Evolutionary conservation across 2,113 vertebrate genomes (phyloP).

Genomic region (Phaethon lepturus): DNA sequence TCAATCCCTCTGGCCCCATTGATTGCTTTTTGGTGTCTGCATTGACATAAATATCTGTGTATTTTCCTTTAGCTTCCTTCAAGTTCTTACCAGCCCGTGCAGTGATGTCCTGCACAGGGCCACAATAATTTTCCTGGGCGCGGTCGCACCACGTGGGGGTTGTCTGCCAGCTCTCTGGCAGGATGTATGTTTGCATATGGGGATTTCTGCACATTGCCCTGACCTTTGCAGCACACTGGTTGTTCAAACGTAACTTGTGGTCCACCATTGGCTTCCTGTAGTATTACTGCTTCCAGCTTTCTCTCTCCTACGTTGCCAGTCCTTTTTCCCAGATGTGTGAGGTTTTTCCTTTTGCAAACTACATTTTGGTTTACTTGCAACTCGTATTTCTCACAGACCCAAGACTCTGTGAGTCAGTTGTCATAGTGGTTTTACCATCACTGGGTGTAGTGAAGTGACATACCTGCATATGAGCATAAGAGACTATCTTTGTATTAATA

Average conservation of each 20-base stretch:
- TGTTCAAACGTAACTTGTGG: conserved; percentile 26
- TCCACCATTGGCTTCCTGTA: conserved; percentile 12
- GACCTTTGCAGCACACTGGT: conserved; percentile 25
- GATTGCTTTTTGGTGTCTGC: background rate
- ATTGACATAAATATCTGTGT: background rate
- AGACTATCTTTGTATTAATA: background rate
- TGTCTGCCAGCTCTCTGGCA: background rate
- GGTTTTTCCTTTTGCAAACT: background rate
- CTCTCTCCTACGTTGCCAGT: background rate
- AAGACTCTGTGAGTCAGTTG: background rate
- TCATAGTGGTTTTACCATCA: background rate
- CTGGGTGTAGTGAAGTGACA: background rate
- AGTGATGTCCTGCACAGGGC: background rate
- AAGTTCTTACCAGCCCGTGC: background rate
- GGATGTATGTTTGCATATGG: background rate
- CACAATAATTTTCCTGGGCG: background rate
- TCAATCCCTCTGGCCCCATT: background rate
- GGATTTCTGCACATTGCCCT: conserved; percentile 17
- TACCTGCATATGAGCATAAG: background rate
- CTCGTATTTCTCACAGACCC: background rate
- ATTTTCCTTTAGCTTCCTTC: background rate
- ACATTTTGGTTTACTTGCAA: background rate
- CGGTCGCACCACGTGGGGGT: background rate
- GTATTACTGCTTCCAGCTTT: conserved; percentile 17
- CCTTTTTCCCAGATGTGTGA: conserved; percentile 5